Percentiles rank a stretch among this genome's conserved stretches.
Conservation (phyloP, 1,140 invertebrate species). For the Drosophila sechellia region DNA sequence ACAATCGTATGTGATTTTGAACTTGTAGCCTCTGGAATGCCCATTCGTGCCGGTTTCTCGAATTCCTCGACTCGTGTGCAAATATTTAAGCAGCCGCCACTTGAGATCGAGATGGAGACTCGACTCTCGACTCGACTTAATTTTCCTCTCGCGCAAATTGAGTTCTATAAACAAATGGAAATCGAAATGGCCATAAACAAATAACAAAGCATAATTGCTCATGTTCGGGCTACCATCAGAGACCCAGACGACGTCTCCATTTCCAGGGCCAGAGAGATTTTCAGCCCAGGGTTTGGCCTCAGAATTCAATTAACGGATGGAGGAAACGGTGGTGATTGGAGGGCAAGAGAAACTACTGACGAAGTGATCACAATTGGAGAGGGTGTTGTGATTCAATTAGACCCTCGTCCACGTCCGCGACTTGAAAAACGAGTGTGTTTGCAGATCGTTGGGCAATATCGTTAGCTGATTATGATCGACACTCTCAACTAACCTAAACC, state of each 20-base stretch:
- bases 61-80: slow-evolving; percentile 46
- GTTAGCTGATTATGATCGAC: slow-evolving; percentile 61
- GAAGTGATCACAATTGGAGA: slow-evolving; percentile 32
- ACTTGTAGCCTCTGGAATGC: slow-evolving; percentile 20
- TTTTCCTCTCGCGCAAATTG: slow-evolving; percentile 48
- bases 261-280: slow-evolving; percentile 7
- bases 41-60: slow-evolving; percentile 3
- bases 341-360: slow-evolving; percentile 5
- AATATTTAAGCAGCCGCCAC: slow-evolving; percentile 57
- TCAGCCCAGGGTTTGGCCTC: slow-evolving; percentile 29
- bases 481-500: slow-evolving; percentile 7
- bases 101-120: slow-evolving; percentile 11
- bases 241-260: slow-evolving; percentile 4
- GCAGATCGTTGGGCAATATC: slow-evolving; percentile 42
- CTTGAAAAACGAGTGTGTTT: slow-evolving; percentile 3
- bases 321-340: slow-evolving; percentile 31
- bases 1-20: slow-evolving; percentile 39
- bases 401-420: slow-evolving; percentile 1
- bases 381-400: slow-evolving; percentile 63
- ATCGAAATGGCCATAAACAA: slow-evolving; percentile 72
- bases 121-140: slow-evolving; percentile 28
- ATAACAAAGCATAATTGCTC: slow-evolving; percentile 72
- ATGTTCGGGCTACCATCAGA: slow-evolving; percentile 40
- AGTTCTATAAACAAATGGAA: slow-evolving; percentile 74
- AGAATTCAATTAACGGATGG: slow-evolving; percentile 70